Evolutionary conservation across 2,113 vertebrate genomes (phyloP).

Genomic region (Calidris pugnax): DNA sequence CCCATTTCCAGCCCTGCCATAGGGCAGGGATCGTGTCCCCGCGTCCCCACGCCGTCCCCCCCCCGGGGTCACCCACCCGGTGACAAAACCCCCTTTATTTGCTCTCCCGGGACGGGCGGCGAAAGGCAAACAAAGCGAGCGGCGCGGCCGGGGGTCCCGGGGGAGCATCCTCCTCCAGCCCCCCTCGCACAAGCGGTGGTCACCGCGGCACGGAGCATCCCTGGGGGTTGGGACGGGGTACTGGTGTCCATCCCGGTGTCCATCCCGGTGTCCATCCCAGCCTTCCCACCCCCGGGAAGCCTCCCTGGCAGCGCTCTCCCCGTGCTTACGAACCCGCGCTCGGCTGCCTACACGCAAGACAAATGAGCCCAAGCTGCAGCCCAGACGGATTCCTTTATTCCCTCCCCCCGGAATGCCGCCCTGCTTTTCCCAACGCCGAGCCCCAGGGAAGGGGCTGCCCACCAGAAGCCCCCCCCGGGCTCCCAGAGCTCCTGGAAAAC

Average conservation of each 20-base stretch:
- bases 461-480: not conserved
- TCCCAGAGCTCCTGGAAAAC: not conserved
- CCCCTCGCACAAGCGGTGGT: not conserved
- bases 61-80: not conserved
- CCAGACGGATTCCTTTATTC: constrained; percentile 5
- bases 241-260: not conserved
- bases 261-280: fast-evolving
- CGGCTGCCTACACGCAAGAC: constrained; percentile 23
- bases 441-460: not conserved
- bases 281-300: not conserved
- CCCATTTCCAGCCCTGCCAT: not conserved
- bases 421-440: not conserved
- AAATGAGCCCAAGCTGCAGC: constrained; percentile 48
- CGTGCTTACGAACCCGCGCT: constrained; percentile 17
- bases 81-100: not conserved
- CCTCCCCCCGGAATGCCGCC: not conserved
- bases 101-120: not conserved
- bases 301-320: constrained; percentile 19
- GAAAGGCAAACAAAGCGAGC: not conserved
- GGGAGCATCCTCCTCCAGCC: not conserved
- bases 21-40: not conserved
- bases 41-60: not conserved
- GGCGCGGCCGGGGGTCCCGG: not conserved
- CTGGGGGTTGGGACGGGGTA: not conserved
- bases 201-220: not conserved